Evolutionary conservation across 37 sponge, comb jelly and placozoan genomes (phyloP).

Genomic region (Ianthella basta): DNA sequence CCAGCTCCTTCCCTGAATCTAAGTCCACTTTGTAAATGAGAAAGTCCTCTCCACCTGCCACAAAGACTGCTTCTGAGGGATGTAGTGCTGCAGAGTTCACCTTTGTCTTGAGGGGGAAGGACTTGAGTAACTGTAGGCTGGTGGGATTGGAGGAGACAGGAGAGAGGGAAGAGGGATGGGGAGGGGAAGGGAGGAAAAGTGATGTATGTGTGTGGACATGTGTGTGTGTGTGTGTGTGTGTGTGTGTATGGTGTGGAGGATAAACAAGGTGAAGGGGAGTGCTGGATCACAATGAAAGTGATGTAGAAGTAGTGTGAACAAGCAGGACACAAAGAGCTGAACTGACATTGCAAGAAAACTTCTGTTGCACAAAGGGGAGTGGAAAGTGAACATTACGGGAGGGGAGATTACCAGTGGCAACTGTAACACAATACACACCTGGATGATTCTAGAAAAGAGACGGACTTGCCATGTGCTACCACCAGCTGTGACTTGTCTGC

Average conservation of each 20-base stretch:
- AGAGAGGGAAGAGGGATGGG: not conserved
- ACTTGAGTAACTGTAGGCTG: slow-evolving; percentile 66
- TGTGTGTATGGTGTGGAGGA: not conserved
- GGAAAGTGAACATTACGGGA: too few species aligned
- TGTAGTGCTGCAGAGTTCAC: slow-evolving; percentile 77
- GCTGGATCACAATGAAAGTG: too few species aligned
- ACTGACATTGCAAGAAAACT: too few species aligned
- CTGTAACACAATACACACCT: slow-evolving; percentile 41
- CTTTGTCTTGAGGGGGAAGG: slow-evolving; percentile 37
- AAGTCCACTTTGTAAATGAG: slow-evolving; percentile 84
- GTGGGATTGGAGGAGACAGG: not conserved
- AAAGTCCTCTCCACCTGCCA: slow-evolving; percentile 94
- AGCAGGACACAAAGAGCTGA: too few species aligned
- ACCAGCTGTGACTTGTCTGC: slow-evolving; percentile 45
- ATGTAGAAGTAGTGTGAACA: too few species aligned
- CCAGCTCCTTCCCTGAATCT: slow-evolving; percentile 77
- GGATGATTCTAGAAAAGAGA: slow-evolving; percentile 57
- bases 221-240: slow-evolving; percentile 20
- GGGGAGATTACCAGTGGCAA: not conserved
- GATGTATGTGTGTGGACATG: slow-evolving; percentile 25
- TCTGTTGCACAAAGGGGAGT: too few species aligned
- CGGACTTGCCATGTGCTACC: slow-evolving; percentile 61
- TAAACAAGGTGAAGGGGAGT: not conserved
- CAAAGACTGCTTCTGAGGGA: slow-evolving; percentile 65
- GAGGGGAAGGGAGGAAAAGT: too few species aligned